Conservation (phyloP, 2,888 invertebrate genomes). For the Dorcus parallelipipedus region DNA sequence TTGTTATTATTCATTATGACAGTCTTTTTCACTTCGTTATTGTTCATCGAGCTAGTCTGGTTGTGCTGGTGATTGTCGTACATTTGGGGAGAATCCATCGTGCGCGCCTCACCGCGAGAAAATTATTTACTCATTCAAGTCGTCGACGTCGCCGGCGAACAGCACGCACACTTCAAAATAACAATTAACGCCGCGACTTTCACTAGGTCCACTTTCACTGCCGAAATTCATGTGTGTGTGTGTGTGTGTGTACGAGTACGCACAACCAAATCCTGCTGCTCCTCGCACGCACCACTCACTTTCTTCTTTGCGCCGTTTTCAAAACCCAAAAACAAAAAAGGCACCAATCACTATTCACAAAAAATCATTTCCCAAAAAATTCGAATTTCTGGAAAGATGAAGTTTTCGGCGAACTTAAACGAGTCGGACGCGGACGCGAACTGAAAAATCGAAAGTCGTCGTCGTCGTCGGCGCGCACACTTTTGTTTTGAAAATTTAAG, state of each 20-base stretch:
- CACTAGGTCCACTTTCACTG: constrained; percentile 29
- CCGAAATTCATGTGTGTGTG: constrained; percentile 28
- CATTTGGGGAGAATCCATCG: constrained; percentile 84
- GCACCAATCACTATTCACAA: background rate
- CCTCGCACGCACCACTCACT: constrained; percentile 32
- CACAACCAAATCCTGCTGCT: constrained; percentile 4
- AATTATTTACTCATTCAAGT: background rate
- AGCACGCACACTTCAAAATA: constrained; percentile 7
- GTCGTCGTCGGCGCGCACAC: background rate
- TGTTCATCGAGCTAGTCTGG: constrained; percentile 57
- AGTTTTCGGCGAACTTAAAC: background rate
- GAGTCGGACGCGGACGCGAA: background rate
- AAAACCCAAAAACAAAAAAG: background rate
- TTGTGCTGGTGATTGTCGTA: constrained; percentile 69
- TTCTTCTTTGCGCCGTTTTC: constrained; percentile 22
- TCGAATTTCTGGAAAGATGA: no score
- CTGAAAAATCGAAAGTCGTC: constrained; percentile 14
- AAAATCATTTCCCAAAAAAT: background rate
- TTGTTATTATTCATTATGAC: constrained; percentile 52
- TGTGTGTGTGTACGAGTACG: background rate
- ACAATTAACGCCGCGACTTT: constrained; percentile 9
- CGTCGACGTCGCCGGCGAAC: background rate
- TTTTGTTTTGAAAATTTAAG: constrained; percentile 17
- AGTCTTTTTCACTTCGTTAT: constrained; percentile 53
- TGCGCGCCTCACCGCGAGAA: background rate